These are phyloP conservation scores for Oncorhynchus keta DNA, from an alignment of 2,113 vertebrate genomes.

Conservation along the genomic window DNA sequence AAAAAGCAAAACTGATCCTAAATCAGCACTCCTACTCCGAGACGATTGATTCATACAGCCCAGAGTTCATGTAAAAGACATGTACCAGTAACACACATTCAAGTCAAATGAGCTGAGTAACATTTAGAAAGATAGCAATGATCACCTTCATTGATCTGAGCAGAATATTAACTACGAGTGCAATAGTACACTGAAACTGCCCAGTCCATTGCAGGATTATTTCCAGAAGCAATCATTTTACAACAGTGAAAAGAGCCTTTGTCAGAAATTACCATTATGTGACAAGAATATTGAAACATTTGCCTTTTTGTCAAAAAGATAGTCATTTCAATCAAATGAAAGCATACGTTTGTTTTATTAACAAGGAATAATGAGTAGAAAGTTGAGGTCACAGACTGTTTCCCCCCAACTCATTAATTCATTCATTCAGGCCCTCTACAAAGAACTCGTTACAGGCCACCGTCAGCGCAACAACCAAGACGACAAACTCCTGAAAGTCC, in stretches of 20 bases:
- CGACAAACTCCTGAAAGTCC: slow-evolving; percentile 92
- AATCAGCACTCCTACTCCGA: no score
- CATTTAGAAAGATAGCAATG: neutral
- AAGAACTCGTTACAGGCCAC: slow-evolving; percentile 92
- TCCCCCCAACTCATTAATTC: slow-evolving; percentile 21
- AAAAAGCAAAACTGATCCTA: no score
- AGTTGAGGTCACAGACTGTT: neutral
- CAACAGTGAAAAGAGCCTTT: neutral
- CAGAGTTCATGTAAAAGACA: no score
- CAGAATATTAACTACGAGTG: neutral
- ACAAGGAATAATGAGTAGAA: neutral
- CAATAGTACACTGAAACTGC: neutral
- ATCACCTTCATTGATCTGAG: neutral
- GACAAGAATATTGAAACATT: neutral
- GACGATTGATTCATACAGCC: no score
- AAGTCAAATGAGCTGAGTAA: no score
- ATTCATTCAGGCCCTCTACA: slow-evolving; percentile 38
- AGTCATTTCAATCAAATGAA: neutral
- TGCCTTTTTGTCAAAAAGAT: neutral
- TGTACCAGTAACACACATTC: no score
- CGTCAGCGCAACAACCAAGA: slow-evolving; percentile 86
- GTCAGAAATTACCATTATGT: neutral
- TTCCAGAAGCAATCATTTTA: neutral
- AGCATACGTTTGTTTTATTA: slow-evolving; percentile 9
- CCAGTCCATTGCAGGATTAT: neutral